Evolutionary conservation across 1,140 invertebrate genomes (phyloP).

Genomic region (Danaus melanippus): DNA sequence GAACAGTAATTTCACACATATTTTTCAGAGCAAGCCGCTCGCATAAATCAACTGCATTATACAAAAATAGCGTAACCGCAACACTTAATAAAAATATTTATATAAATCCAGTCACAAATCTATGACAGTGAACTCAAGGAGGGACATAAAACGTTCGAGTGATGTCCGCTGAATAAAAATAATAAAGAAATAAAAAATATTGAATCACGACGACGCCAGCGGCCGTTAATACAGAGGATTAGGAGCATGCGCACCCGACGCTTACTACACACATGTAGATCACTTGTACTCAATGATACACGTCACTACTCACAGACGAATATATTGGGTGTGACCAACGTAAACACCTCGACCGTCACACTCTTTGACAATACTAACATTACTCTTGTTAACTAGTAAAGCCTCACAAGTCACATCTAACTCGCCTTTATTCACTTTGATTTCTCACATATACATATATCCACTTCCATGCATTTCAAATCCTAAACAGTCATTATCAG

Average conservation of each 20-base stretch:
- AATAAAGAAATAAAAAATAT: slow-evolving; percentile 35
- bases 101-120: slow-evolving; percentile 13
- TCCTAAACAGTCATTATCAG: too few species aligned
- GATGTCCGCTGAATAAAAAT: slow-evolving; percentile 21
- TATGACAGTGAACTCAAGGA: slow-evolving; percentile 11
- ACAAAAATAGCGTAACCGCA: slow-evolving; percentile 1
- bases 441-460: too few species aligned
- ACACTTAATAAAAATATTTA: slow-evolving; percentile 1
- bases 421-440: too few species aligned
- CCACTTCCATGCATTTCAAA: too few species aligned
- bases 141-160: slow-evolving; percentile 20
- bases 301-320: slow-evolving; percentile 16
- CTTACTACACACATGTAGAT: slow-evolving; percentile 55
- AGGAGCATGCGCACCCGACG: slow-evolving; percentile 40
- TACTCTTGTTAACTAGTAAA: too few species aligned
- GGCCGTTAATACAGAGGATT: slow-evolving; percentile 41
- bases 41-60: neutral
- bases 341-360: too few species aligned
- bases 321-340: neutral
- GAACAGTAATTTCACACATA: neutral
- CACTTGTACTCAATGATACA: slow-evolving; percentile 41
- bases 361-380: too few species aligned
- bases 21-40: neutral
- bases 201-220: slow-evolving; percentile 47
- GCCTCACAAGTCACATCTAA: too few species aligned